These are phyloP conservation scores for Oreochromis grahami DNA, from an alignment of 2,797 vertebrate genomes.

Conservation along the genomic window DNA sequence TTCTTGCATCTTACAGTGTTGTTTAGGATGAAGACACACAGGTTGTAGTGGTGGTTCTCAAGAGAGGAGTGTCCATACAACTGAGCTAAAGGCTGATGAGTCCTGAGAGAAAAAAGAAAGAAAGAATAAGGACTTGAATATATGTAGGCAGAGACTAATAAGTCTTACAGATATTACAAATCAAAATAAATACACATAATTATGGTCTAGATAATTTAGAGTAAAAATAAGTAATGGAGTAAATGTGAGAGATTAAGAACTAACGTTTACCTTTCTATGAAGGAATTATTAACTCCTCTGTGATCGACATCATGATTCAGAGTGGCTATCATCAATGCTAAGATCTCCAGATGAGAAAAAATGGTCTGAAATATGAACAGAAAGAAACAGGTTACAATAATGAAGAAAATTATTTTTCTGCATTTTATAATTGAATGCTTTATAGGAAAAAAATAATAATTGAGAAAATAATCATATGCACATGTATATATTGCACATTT, in stretches of 20 bases:
- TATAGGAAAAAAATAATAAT: neutral
- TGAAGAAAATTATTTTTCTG: neutral
- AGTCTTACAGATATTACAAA: neutral
- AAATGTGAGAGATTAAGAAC: neutral
- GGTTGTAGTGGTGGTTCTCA: constrained; percentile 65
- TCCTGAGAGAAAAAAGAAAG: constrained; percentile 28
- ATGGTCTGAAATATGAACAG: constrained; percentile 65
- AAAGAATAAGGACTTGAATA: neutral
- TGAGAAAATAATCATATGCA: neutral
- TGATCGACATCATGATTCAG: constrained; percentile 89
- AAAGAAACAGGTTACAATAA: neutral
- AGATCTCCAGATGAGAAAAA: constrained; percentile 81
- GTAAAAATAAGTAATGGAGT: neutral
- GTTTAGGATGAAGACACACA: constrained; percentile 65
- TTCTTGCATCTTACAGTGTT: constrained; percentile 46
- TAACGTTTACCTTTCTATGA: constrained; percentile 79
- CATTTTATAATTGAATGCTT: neutral
- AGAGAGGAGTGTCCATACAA: constrained; percentile 63
- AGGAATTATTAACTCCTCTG: constrained; percentile 88
- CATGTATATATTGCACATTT: neutral
- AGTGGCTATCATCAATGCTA: constrained; percentile 87
- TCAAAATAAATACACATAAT: neutral
- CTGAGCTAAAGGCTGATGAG: constrained; percentile 64
- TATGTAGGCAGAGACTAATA: neutral
- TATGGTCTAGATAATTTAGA: neutral